Base-by-base conservation (phyloP, 2,113 vertebrate genomes). In the Microtus richardsoni region DNA sequence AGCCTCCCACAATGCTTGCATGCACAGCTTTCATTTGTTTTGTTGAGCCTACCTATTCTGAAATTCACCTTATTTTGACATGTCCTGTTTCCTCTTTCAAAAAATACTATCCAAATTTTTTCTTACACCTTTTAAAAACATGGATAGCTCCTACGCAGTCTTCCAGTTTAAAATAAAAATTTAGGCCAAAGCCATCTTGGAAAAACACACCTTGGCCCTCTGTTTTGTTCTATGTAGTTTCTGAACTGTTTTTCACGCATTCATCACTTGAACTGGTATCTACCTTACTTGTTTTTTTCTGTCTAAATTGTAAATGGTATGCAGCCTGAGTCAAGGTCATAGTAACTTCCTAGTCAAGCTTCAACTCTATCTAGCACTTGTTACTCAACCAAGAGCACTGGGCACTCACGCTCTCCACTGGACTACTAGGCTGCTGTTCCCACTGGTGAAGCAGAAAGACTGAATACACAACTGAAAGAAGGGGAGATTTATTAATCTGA, bases 111-210 rank as follows among this genome's bases (percentile, higher is more conserved):
- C 4, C 12, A n/a, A 71, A 58, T 78, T 93, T 86, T 39, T 39
- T 70, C 21, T 66, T 36, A 88, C 84, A 58, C 10, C 14, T 4
- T 68, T 85, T 70, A 88, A 73, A 79, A 44, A 91, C 5, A 28
- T 30, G 14, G 22, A 2, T 58, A 30, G 21, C 0, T 71, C 21
- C 16, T 73, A 41, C 2, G 3, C 71, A 88, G 28, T 84, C 22
- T 89, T 82, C 36, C 88, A 95, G 85, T 91, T 52, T 49, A 47
- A n/a, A 84, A 58, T 39, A 17, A 79, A 84, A 58, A 30, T 91
- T 66, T 64, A 84, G 10, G 73, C 54, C 30, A 87, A 36, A 52
- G 19, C 74, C n/a, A 44, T 78, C 14, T 79, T 70, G 10, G 41
- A 22, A 87, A 89, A 89, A 73, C 2, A 28, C 22, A 93, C 49